These are phyloP conservation scores for Nesoenas mayeri DNA, from an alignment of 2,113 vertebrate species.

Conservation along the genomic window DNA sequence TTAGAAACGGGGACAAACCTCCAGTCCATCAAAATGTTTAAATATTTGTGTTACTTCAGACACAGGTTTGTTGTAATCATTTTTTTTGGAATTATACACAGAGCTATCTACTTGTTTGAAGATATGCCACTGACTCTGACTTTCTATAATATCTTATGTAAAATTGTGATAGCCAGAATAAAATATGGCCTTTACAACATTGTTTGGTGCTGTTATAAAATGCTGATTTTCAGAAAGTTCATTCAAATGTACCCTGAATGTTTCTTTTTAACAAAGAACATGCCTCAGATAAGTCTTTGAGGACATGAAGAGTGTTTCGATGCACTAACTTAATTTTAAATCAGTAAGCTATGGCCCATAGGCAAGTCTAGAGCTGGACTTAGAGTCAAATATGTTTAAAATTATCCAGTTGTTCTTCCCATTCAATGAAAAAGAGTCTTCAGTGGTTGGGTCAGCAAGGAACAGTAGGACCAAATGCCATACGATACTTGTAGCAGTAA, in stretches of 20 bases:
- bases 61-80: neutral
- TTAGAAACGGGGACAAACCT: neutral
- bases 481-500: neutral
- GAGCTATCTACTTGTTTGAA: neutral
- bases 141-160: neutral
- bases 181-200: neutral
- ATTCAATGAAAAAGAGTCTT: neutral
- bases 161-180: neutral
- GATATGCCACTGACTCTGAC: neutral
- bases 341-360: neutral
- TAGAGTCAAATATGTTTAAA: neutral
- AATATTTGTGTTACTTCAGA: neutral
- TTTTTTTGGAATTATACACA: neutral
- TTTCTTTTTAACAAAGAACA: neutral
- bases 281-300: neutral
- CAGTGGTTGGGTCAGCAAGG: neutral
- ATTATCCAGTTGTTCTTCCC: neutral
- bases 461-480: accelerated
- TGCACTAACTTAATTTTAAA: neutral
- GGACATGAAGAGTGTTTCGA: neutral
- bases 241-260: neutral
- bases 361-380: neutral
- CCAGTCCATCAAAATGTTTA: neutral
- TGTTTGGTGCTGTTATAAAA: neutral
- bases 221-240: neutral